A percentile compares a stretch with the other conserved stretches of the same genome.
Evolutionary conservation across 2,797 vertebrate species (phyloP).

Genomic region (Myotis pilosus): DNA sequence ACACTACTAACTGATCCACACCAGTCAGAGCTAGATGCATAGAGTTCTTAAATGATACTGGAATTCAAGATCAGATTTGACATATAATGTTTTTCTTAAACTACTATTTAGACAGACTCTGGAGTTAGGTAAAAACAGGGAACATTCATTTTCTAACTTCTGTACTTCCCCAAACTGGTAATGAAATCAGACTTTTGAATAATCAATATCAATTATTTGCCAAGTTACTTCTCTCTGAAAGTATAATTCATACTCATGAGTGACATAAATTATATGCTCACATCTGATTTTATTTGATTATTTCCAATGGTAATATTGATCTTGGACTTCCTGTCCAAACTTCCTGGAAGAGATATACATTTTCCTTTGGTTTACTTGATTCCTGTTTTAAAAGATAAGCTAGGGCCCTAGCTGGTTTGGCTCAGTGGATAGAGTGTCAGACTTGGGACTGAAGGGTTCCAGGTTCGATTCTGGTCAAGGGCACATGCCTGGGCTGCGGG

Average conservation of each 20-base stretch:
- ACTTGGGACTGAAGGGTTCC: no score
- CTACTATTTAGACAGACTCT: not conserved
- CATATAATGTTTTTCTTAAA: slow-evolving; percentile 18
- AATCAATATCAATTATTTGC: not conserved
- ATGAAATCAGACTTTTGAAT: slow-evolving; percentile 11
- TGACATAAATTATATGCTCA: not conserved
- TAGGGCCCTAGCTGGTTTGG: no score
- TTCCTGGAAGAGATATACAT: not conserved
- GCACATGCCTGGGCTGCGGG: no score
- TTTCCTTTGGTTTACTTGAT: not conserved
- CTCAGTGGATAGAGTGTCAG: no score
- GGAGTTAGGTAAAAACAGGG: not conserved
- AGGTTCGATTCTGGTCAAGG: no score
- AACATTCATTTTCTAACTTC: not conserved
- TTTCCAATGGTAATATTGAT: not conserved
- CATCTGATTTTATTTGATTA: not conserved
- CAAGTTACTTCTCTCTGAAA: not conserved
- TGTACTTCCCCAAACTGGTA: not conserved
- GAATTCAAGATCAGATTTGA: not conserved
- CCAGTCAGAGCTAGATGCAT: not conserved
- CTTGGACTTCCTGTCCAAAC: not conserved
- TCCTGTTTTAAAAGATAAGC: not conserved
- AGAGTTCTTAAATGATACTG: not conserved
- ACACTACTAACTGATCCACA: not conserved
- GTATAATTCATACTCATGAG: not conserved